Evolutionary conservation across 2,888 invertebrate species (phyloP).

Genomic region (Drosophila neotestacea): DNA sequence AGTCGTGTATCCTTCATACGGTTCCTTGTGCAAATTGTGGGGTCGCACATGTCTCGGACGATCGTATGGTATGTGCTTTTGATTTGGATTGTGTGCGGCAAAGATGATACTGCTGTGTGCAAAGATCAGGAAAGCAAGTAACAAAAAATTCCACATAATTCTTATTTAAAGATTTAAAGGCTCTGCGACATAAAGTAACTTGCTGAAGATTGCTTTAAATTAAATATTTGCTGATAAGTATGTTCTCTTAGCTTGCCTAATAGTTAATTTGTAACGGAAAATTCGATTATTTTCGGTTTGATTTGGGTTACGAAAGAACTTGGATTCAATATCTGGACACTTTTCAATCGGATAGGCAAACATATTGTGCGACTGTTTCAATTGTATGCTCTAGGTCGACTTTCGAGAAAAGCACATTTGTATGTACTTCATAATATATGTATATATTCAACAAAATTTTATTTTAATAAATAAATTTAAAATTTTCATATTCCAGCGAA

Average conservation of each 20-base stretch:
- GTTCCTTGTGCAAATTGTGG: slow-evolving; percentile 45
- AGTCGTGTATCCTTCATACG: slow-evolving; percentile 7
- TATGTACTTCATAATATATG: background rate
- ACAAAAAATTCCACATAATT: background rate
- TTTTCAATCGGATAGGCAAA: background rate
- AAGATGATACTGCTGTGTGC: background rate
- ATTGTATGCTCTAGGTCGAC: background rate
- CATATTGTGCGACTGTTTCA: background rate
- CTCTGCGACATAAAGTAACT: background rate
- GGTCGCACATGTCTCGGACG: slow-evolving; percentile 31
- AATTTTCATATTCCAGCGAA: slow-evolving; percentile 1
- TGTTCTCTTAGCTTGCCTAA: background rate
- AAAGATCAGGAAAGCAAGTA: slow-evolving; percentile 1
- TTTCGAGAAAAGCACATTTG: background rate
- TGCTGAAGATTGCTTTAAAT: background rate
- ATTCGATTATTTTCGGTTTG: background rate
- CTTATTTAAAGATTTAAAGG: background rate
- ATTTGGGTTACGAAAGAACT: background rate
- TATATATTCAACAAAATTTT: background rate
- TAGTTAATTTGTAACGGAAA: background rate
- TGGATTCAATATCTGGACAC: too few relatives aligned
- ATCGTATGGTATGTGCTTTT: background rate
- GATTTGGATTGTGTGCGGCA: background rate
- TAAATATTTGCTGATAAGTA: background rate
- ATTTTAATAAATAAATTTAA: background rate